phyloP scores from a whole-genome alignment of 2,888 invertebrate species.

The Tipula unca region DNA sequence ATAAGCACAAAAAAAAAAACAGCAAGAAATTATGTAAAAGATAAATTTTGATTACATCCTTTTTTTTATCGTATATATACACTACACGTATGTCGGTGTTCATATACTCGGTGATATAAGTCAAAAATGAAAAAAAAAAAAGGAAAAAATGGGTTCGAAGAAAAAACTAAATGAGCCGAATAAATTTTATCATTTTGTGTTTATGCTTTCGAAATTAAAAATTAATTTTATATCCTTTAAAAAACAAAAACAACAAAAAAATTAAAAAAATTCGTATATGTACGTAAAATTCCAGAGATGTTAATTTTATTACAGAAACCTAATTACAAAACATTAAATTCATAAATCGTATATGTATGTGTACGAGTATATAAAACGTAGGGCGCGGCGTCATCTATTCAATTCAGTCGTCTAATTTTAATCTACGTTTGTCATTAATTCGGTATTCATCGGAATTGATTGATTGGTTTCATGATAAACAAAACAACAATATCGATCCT shows the following conservation, averaged over 20 bases:
- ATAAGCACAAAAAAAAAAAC: not conserved
- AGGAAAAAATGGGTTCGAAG: not conserved
- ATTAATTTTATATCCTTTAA: not conserved
- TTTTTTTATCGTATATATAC: not conserved
- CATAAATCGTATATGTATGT: too few species aligned
- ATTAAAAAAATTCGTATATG: not conserved
- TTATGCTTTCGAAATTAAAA: not conserved
- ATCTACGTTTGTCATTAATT: not conserved
- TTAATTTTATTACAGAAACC: not conserved
- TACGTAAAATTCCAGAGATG: not conserved
- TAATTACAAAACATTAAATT: not conserved
- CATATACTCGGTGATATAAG: not conserved
- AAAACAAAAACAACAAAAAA: too few species aligned
- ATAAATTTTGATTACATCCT: constrained; percentile 14
- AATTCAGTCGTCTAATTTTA: not conserved
- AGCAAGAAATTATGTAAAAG: constrained; percentile 8
- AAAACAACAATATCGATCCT: not conserved
- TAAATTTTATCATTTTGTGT: not conserved
- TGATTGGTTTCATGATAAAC: not conserved
- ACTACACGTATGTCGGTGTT: not conserved
- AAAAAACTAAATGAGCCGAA: not conserved
- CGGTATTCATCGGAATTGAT: not conserved
- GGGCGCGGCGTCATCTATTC: not conserved
- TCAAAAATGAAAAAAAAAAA: not conserved
- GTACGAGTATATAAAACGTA: not conserved